These are phyloP conservation scores for Psittacus erithacus DNA, from an alignment of 2,113 vertebrate genomes.

Conservation along the genomic window DNA sequence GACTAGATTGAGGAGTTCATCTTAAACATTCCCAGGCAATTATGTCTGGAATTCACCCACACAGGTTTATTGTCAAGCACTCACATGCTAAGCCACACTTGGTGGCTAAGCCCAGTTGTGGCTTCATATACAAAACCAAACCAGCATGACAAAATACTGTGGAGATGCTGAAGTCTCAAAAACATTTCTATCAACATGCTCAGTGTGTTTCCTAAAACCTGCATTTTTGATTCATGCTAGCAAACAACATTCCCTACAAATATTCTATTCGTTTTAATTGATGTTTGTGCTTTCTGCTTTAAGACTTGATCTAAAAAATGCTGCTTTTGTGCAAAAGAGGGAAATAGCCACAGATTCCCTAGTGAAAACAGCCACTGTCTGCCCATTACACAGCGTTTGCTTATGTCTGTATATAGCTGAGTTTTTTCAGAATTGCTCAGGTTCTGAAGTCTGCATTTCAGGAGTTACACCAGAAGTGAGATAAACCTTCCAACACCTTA, in stretches of 20 bases:
- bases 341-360: neutral
- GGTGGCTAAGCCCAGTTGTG: neutral
- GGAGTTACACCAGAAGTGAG: neutral
- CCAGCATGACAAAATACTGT: neutral
- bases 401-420: accelerated
- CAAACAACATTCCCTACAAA: neutral
- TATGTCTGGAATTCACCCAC: neutral
- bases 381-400: neutral
- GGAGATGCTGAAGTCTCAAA: neutral
- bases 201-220: neutral
- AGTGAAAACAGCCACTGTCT: neutral
- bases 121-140: neutral
- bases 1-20: neutral
- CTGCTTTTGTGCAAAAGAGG: neutral
- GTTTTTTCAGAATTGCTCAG: neutral
- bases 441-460: neutral
- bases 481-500: neutral
- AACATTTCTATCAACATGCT: neutral
- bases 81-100: neutral
- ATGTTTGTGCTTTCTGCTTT: neutral
- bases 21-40: neutral
- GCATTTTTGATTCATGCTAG: neutral
- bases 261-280: neutral
- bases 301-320: neutral
- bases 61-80: neutral